phyloP scores from a whole-genome alignment of 2,797 vertebrate genomes.

The Aplochiton taeniatus region DNA sequence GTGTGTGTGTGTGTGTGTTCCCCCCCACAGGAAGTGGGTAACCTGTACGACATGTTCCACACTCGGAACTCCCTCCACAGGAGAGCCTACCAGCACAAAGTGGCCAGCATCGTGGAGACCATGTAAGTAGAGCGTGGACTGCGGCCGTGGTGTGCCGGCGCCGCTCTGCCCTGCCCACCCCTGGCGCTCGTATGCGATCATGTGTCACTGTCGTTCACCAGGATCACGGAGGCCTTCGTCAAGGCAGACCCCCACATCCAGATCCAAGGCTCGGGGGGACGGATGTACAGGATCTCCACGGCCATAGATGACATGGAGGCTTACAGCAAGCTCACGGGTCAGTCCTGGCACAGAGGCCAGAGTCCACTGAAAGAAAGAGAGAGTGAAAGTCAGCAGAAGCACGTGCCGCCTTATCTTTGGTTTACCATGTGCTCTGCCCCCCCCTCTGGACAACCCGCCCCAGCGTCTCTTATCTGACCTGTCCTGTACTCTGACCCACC shows the following conservation, averaged over 20 bases:
- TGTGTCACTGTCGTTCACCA: slow-evolving; percentile 43
- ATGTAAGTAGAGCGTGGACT: slow-evolving; percentile 89
- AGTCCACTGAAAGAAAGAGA: background rate
- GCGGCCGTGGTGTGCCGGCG: too few species aligned
- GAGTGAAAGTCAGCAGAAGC: background rate
- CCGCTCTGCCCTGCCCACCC: background rate
- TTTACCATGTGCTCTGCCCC: slow-evolving; percentile 16
- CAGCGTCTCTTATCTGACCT: background rate
- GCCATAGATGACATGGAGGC: slow-evolving; percentile 95
- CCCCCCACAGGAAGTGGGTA: slow-evolving; percentile 84
- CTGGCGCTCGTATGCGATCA: background rate
- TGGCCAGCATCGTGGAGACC: slow-evolving; percentile 88
- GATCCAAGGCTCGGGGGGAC: slow-evolving; percentile 77
- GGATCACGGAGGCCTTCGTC: slow-evolving; percentile 93
- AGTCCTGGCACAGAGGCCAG: slow-evolving; percentile 15
- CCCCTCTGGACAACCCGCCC: too few species aligned
- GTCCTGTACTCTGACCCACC: background rate
- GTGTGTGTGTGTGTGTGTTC: background rate
- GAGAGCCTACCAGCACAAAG: slow-evolving; percentile 93
- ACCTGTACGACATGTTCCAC: slow-evolving; percentile 96
- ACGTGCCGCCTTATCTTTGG: background rate
- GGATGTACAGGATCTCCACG: slow-evolving; percentile 78
- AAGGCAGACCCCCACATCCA: slow-evolving; percentile 84
- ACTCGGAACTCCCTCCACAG: slow-evolving; percentile 89
- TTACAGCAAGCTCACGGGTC: slow-evolving; percentile 93